A percentile compares a stretch with the other conserved stretches of the same genome.
These are phyloP conservation scores for Siphamia tubifer DNA, from an alignment of 2,113 vertebrate genomes.

Conservation along the genomic window DNA sequence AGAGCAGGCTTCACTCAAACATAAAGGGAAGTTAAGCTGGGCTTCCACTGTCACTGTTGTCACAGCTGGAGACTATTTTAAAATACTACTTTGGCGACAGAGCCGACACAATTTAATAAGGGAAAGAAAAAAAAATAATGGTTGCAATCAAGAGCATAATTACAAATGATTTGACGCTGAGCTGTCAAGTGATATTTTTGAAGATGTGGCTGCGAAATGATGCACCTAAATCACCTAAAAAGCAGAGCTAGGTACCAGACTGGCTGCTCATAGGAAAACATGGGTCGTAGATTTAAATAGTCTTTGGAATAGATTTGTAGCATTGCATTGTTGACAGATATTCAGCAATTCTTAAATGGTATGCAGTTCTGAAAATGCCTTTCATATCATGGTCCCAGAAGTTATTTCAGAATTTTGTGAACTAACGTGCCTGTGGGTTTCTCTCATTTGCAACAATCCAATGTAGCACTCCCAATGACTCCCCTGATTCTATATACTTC, in stretches of 20 bases:
- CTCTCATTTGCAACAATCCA: constrained; percentile 53
- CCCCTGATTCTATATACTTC: constrained; percentile 40
- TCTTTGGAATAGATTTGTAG: constrained; percentile 69
- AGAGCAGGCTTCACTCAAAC: constrained; percentile 1
- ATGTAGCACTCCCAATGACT: constrained; percentile 72
- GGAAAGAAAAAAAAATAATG: constrained; percentile 14
- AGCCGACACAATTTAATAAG: constrained; percentile 5
- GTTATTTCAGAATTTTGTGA: constrained; percentile 37
- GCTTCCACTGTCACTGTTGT: constrained; percentile 38
- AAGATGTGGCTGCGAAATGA: constrained; percentile 20
- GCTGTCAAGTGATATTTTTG: constrained; percentile 9
- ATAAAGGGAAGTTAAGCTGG: constrained; percentile 20
- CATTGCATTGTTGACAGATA: constrained; percentile 61
- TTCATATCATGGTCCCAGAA: constrained; percentile 51
- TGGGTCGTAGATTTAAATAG: constrained; percentile 38
- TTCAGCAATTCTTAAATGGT: constrained; percentile 55
- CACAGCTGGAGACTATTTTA: constrained; percentile 25
- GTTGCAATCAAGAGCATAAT: constrained; percentile 25
- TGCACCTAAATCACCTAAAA: too few species aligned
- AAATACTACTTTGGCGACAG: constrained; percentile 16
- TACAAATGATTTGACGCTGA: background rate
- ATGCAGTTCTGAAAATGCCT: constrained; percentile 67
- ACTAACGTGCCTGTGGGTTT: constrained; percentile 61
- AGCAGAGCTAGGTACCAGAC: constrained; percentile 5
- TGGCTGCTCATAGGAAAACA: constrained; percentile 8